Percentiles rank a stretch among this genome's conserved stretches.
phyloP scores from a whole-genome alignment of 1,140 invertebrate genomes.

The Archivesica marissinica region DNA sequence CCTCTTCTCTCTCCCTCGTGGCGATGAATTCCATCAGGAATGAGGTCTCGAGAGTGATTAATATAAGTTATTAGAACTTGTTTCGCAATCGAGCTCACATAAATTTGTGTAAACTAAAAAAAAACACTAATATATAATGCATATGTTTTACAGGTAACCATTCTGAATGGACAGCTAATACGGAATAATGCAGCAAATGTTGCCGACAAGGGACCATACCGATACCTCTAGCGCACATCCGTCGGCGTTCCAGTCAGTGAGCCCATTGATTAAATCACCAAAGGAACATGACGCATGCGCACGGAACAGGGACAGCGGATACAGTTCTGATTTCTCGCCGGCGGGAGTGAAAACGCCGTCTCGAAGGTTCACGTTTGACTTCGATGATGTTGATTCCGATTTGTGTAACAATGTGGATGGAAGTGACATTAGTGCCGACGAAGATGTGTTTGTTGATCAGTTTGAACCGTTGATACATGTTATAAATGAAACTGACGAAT shows the following conservation, averaged over 20 bases:
- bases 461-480: slow-evolving; percentile 28
- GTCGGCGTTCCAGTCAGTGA: slow-evolving; percentile 42
- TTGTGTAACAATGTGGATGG: neutral
- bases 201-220: slow-evolving; percentile 9
- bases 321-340: slow-evolving; percentile 49
- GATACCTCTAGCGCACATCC: neutral
- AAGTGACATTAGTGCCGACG: neutral
- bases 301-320: slow-evolving; percentile 47
- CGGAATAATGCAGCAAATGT: slow-evolving; percentile 42
- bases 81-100: too few relatives aligned
- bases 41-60: too few relatives aligned
- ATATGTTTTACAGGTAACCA: too few relatives aligned
- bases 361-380: slow-evolving; percentile 37
- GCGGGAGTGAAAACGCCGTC: neutral
- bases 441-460: slow-evolving; percentile 34
- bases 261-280: neutral
- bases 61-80: too few relatives aligned
- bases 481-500: slow-evolving; percentile 29
- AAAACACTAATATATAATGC: too few relatives aligned
- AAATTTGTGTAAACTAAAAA: too few relatives aligned
- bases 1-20: too few relatives aligned
- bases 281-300: neutral
- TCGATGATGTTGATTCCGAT: neutral
- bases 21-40: too few relatives aligned
- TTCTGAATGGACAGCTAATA: slow-evolving; percentile 7